phyloP scores from a whole-genome alignment of 2,797 vertebrate species.

The Platyrinchus mystaceus region DNA sequence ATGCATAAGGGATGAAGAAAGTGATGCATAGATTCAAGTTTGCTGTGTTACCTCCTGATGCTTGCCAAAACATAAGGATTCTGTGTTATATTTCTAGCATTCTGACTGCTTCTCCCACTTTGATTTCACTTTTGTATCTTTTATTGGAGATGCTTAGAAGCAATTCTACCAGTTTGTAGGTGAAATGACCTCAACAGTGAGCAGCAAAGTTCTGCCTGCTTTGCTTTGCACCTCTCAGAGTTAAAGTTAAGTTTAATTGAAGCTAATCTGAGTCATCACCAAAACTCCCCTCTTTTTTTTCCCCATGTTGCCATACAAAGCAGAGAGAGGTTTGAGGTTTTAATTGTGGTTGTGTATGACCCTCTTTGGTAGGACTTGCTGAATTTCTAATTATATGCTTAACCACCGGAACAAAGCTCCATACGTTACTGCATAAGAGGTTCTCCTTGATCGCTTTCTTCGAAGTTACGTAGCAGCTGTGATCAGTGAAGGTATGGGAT shows the following conservation, averaged over 20 bases:
- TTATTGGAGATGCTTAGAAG: background rate
- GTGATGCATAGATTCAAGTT: background rate
- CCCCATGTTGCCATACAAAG: background rate
- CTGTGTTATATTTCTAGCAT: background rate
- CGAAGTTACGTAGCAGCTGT: background rate
- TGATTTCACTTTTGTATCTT: background rate
- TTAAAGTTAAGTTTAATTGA: background rate
- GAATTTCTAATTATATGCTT: conserved; percentile 30
- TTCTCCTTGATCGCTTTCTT: conserved; percentile 11
- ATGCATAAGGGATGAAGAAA: background rate
- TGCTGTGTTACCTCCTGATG: background rate
- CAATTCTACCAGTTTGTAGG: background rate
- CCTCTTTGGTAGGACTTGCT: background rate
- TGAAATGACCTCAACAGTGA: background rate
- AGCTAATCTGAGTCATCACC: background rate
- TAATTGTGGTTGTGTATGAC: background rate
- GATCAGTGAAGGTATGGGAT: background rate
- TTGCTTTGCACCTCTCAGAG: background rate
- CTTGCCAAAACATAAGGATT: background rate
- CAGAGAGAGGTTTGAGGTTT: conserved; percentile 3
- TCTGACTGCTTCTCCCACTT: background rate
- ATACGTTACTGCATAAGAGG: background rate
- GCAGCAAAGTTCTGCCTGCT: background rate
- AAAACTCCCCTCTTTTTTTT: background rate
- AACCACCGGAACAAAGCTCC: conserved; percentile 10